Evolutionary conservation across 2,888 invertebrate species (phyloP), one percentile per base, ranked within the genome.

Genomic region (Dryocosmus kuriphilus): DNA sequence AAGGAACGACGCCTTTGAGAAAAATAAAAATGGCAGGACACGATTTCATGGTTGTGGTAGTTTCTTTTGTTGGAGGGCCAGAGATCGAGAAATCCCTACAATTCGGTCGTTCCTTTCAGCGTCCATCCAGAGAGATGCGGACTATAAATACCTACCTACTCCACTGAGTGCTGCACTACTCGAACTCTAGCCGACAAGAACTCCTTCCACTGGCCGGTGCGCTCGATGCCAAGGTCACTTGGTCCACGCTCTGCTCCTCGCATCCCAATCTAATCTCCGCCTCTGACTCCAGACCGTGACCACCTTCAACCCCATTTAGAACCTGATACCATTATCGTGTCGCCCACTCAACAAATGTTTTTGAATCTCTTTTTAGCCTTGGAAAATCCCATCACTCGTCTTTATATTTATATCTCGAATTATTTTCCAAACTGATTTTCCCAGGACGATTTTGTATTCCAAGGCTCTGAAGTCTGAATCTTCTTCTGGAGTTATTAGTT

Each of bases 51-150:
- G 51, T 71, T 71, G 46, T 71, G 5, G 71, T 73, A 65, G 76
- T 79, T 74, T 79, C 79, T 84, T 79, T 81, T 82, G 79, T 81
- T 82, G 75, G 24, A 61, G 75, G 57, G 75, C 62, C 60, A 61
- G 61, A 77, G 74, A 60, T 82, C 61, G 79, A 80, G 88, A 88
- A 90, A 89, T 90, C 88, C 80, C 84, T 82, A 86, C 87, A 87
- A 90, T 89, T 88, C 82, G 83, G 82, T 83, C 84, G 79, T 85
- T 87, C 84, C 85, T 84, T 85, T 85, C 83, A 84, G 79, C 81
- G 84, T 81, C 79, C 80, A 80, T 80, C 81, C 80, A 78, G 81
- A 82, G 84, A 80, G 78, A 81, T 79, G 78, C 77, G 79, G 80
- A 82, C 82, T 84, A 82, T 82, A 83, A 82, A 82, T 83, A 83